Conservation (phyloP, 1,140 invertebrate genomes). For the Chymomyza costata region DNA sequence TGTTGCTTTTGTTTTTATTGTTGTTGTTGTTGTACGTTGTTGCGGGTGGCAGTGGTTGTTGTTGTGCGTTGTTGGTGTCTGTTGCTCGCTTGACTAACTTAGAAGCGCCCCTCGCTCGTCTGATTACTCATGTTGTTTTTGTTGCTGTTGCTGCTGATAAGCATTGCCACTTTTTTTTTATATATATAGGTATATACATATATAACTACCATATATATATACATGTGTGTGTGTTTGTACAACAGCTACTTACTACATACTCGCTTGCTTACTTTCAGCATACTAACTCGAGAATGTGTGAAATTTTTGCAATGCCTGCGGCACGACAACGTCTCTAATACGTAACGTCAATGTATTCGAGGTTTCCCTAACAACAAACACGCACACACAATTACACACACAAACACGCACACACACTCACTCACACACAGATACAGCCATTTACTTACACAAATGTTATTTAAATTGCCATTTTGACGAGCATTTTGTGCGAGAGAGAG, state of each 20-base stretch:
- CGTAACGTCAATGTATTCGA: slow-evolving; percentile 33
- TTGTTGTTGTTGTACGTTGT: too few species aligned
- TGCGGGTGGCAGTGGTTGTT: too few species aligned
- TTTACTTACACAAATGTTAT: too few species aligned
- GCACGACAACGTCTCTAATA: slow-evolving; percentile 18
- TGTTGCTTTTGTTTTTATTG: slow-evolving; percentile 18
- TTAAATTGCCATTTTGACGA: slow-evolving; percentile 61
- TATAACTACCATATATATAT: not conserved
- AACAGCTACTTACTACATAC: too few species aligned
- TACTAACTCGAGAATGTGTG: slow-evolving; percentile 21
- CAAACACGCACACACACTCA: too few species aligned
- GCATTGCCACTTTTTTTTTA: slow-evolving; percentile 25
- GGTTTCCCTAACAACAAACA: slow-evolving; percentile 5
- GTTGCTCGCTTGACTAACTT: slow-evolving; percentile 1
- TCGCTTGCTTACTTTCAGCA: too few species aligned
- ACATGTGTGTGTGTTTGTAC: not conserved
- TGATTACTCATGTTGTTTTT: too few species aligned
- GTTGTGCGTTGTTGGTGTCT: too few species aligned
- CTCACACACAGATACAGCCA: slow-evolving; percentile 2
- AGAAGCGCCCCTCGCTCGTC: not conserved
- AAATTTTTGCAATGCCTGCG: slow-evolving; percentile 58
- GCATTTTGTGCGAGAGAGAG: slow-evolving; percentile 38
- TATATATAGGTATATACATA: slow-evolving; percentile 6
- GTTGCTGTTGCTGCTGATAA: slow-evolving; percentile 53
- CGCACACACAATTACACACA: slow-evolving; percentile 20